Conservation (phyloP, 2,888 invertebrate species). For the Prosopocoilus inquinatus region DNA sequence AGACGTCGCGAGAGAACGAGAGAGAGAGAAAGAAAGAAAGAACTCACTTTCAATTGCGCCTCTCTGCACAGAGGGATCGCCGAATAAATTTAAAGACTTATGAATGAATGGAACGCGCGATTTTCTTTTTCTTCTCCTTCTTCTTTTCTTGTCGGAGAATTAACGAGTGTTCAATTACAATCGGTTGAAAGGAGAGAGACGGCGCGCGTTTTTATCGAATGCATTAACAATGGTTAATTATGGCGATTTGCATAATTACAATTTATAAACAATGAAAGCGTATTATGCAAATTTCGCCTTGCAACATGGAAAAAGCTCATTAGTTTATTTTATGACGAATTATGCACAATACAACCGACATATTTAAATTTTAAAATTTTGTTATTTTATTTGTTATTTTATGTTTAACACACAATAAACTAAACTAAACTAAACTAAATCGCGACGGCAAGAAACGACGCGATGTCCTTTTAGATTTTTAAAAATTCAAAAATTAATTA, state of each 20-base stretch:
- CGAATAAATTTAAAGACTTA: neutral
- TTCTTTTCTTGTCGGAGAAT: neutral
- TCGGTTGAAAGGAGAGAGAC: neutral
- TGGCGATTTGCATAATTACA: neutral
- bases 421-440: too few species aligned
- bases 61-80: neutral
- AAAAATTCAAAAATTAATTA: too few species aligned
- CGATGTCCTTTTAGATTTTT: too few species aligned
- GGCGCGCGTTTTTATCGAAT: neutral
- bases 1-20: neutral
- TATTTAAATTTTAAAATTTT: too few species aligned
- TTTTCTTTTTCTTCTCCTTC: neutral
- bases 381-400: too few species aligned
- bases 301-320: too few species aligned
- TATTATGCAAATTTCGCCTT: neutral
- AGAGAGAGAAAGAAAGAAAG: too few species aligned
- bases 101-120: neutral
- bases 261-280: neutral
- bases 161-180: constrained; percentile 1
- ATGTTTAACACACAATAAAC: too few species aligned
- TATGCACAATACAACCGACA: too few species aligned
- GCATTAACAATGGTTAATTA: neutral
- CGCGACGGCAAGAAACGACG: too few species aligned
- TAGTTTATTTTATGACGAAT: too few species aligned
- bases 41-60: constrained; percentile 10